These are phyloP conservation scores for Eucera pruinosa DNA, from an alignment of 2,888 invertebrate genomes.

Conservation along the genomic window DNA sequence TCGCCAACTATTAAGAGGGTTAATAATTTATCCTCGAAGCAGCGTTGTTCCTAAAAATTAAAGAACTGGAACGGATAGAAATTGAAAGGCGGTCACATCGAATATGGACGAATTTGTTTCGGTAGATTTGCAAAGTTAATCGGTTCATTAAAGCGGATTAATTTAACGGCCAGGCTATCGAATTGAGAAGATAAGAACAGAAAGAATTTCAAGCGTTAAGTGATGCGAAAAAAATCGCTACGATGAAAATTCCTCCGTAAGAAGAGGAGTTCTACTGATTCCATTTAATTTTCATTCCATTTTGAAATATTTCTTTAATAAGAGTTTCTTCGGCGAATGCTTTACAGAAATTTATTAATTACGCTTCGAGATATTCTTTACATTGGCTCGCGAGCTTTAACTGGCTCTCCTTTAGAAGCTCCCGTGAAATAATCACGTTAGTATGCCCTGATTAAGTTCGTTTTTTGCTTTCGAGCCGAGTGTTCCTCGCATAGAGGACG, in stretches of 20 bases:
- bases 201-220: not conserved
- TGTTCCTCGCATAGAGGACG: constrained; percentile 10
- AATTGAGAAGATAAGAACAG: not conserved
- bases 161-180: not conserved
- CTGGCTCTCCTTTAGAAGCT: constrained; percentile 16
- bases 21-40: no score
- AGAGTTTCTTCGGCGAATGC: not conserved
- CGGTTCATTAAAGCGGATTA: not conserved
- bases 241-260: constrained; percentile 19
- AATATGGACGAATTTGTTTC: not conserved
- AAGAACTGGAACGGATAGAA: no score
- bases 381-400: constrained; percentile 9
- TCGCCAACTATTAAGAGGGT: no score
- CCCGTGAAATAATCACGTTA: constrained; percentile 29
- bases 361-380: constrained; percentile 13
- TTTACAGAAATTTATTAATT: constrained; percentile 31
- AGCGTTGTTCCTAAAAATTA: no score
- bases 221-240: not conserved
- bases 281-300: constrained; percentile 2
- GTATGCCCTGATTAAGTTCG: constrained; percentile 36
- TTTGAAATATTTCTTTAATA: constrained; percentile 1
- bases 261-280: not conserved
- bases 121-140: not conserved
- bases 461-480: constrained; percentile 14
- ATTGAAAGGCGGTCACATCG: no score